These are phyloP conservation scores for Noctua fimbriata DNA, from an alignment of 2,888 invertebrate species.

Conservation along the genomic window DNA sequence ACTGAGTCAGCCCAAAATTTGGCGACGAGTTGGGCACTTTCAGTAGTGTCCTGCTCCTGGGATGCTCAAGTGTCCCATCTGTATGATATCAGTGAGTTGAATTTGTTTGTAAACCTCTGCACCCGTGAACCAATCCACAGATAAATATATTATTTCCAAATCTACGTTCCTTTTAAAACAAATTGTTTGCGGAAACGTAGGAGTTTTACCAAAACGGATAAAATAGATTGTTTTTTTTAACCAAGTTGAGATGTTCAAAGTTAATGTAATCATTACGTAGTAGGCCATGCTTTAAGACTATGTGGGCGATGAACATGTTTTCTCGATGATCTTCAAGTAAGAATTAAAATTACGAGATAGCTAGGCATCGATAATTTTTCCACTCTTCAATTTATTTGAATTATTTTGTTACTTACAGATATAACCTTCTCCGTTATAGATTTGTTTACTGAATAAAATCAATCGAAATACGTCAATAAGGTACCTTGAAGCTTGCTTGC, in stretches of 20 bases:
- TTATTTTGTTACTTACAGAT: not conserved
- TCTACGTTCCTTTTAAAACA: not conserved
- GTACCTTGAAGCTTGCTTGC: conserved; percentile 20
- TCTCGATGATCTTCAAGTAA: not conserved
- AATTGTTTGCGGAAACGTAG: not conserved
- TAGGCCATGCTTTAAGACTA: not conserved
- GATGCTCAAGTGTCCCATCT: not conserved
- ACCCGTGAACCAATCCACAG: not conserved
- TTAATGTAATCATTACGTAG: conserved; percentile 19
- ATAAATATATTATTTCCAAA: not conserved
- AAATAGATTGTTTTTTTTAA: not conserved
- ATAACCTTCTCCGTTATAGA: not conserved
- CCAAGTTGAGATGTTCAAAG: conserved; percentile 33
- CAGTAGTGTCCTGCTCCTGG: not conserved
- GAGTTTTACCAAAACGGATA: conserved; percentile 23
- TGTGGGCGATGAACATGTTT: not conserved
- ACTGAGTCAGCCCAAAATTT: not conserved
- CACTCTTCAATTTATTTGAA: not conserved
- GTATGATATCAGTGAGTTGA: too few species aligned
- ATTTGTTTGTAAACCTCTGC: not conserved
- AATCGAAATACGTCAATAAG: not conserved
- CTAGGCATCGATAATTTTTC: not conserved
- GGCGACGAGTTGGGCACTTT: not conserved
- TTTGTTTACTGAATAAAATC: not conserved
- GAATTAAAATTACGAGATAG: not conserved